Evolutionary conservation across 2,113 vertebrate species (phyloP), one percentile per base, ranked within the genome.

Genomic region (Cromileptes altivelis): DNA sequence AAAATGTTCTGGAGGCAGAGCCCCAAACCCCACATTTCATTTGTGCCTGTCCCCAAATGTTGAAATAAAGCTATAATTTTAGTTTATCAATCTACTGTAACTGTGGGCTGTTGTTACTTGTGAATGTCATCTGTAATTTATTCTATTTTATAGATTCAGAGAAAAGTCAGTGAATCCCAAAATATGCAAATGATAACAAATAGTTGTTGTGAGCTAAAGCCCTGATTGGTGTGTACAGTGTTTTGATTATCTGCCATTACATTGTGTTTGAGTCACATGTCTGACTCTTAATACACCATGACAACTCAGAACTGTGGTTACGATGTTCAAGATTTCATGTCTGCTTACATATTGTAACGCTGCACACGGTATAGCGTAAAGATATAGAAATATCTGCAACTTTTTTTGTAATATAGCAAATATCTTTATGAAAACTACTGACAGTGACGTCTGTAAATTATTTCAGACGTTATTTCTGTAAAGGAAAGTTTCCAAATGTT

Each of bases 61-160:
- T 37, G 33, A 37, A 37, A 37, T 0, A 37, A 37, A 37, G 6
- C 33, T 7, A 37, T 6, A 37, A 37, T 37, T 37, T 33, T 37
- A 37, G 33, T 45, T 45, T 45, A 8, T 7, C 9, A 10, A 45
- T 12, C 42, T 45, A 45, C 42, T 3, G 0, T 10, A 45, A 45
- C 2, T 45, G 42, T 3, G 42, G 11, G 2, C 42, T 45, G 42
- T 45, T 45, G 42, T 45, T 45, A 45, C 42, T 45, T 45, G 42
- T 45, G 2, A 42, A 3, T 9, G 42, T 0, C 42, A 45, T 45
- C 11, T 45, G 9, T 12, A 0, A 45, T 2, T 30, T 0, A 0
- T 30, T 30, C 30, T 42, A 42, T 42, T 42, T 10, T 42, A 2
- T 42, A 42, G 40, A 30, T 30, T 42, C 40, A 42, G 40, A 42